Percentiles rank a stretch among this genome's conserved stretches.
These are phyloP conservation scores for Novumbra hubbsi DNA, from an alignment of 2,797 vertebrate genomes.

Conservation along the genomic window DNA sequence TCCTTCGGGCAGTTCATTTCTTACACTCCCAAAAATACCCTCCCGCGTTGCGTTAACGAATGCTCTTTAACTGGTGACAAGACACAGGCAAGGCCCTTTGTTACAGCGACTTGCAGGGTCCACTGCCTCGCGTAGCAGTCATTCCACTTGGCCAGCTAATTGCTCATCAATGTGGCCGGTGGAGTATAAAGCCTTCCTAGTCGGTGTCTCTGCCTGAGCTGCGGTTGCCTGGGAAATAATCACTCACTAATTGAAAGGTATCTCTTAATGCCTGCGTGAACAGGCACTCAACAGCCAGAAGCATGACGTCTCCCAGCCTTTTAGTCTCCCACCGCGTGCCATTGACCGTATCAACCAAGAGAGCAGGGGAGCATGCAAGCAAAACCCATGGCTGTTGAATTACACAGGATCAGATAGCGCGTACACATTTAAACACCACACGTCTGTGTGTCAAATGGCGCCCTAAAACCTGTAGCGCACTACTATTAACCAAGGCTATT, in stretches of 20 bases:
- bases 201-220: neutral
- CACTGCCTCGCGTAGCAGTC: slow-evolving; percentile 21
- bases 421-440: no score
- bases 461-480: no score
- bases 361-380: slow-evolving; percentile 10
- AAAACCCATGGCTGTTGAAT: neutral
- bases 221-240: slow-evolving; percentile 13
- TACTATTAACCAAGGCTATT: no score
- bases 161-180: slow-evolving; percentile 24
- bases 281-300: slow-evolving; percentile 43
- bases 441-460: no score
- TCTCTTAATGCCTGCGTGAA: slow-evolving; percentile 40
- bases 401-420: neutral
- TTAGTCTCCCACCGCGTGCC: neutral
- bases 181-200: slow-evolving; percentile 40
- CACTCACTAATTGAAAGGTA: slow-evolving; percentile 51
- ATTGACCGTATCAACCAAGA: neutral
- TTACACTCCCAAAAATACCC: neutral
- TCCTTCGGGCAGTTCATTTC: neutral
- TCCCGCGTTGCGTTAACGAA: slow-evolving; percentile 26
- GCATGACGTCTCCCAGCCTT: slow-evolving; percentile 10
- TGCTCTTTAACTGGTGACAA: slow-evolving; percentile 11
- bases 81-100: slow-evolving; percentile 22
- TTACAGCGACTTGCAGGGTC: slow-evolving; percentile 29
- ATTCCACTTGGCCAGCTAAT: slow-evolving; percentile 39